A percentile compares a stretch with the other conserved stretches of the same genome.
phyloP scores from a whole-genome alignment of 2,797 vertebrate species.

The Allobates femoralis region DNA sequence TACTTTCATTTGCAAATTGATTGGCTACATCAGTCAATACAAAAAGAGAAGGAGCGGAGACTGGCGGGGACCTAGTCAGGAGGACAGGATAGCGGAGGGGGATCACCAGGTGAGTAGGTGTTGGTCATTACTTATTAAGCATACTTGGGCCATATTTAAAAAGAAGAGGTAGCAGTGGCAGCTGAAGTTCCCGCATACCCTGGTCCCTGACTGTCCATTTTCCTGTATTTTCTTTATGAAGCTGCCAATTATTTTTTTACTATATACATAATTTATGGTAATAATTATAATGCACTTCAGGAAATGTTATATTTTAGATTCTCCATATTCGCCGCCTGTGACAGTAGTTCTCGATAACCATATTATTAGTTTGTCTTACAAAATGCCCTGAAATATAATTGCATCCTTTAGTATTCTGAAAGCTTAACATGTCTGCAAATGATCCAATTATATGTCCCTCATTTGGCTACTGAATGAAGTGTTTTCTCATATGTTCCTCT shows the following conservation, averaged over 20 bases:
- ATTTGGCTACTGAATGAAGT: background rate
- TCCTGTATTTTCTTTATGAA: background rate
- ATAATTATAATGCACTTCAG: conserved; percentile 3
- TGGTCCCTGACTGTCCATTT: background rate
- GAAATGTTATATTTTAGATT: conserved; percentile 18
- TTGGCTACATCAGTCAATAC: too few species aligned
- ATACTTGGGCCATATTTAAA: too few species aligned
- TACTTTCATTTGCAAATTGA: too few species aligned
- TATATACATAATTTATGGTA: background rate
- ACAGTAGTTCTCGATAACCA: background rate
- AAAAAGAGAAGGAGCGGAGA: too few species aligned
- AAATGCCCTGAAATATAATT: background rate
- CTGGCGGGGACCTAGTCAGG: too few species aligned
- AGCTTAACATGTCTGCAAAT: conserved; percentile 1
- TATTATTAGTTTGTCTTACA: conserved; percentile 15
- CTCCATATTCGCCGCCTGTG: background rate
- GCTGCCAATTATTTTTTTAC: background rate
- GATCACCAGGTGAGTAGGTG: too few species aligned
- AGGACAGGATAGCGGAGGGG: too few species aligned
- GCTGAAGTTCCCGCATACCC: background rate
- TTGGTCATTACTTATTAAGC: too few species aligned
- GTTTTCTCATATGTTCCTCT: background rate
- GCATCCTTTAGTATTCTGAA: background rate
- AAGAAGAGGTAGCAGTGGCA: background rate
- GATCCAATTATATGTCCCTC: background rate